These are phyloP conservation scores for Sapayoa aenigma DNA, from an alignment of 2,113 vertebrate genomes.

Conservation along the genomic window DNA sequence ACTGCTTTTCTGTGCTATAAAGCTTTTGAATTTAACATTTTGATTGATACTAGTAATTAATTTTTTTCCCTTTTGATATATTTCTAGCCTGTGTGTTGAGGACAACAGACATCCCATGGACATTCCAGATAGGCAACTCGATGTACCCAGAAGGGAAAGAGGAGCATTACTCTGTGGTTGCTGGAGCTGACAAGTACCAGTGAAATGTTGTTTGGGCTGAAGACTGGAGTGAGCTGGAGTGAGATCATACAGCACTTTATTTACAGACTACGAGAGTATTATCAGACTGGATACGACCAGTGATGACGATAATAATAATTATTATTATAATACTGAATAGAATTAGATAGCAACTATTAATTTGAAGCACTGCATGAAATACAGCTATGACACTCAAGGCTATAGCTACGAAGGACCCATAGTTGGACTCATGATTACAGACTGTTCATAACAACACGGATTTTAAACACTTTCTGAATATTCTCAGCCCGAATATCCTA, in stretches of 20 bases:
- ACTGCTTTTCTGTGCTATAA: neutral
- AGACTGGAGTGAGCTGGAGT: neutral
- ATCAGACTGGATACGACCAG: neutral
- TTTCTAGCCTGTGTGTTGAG: neutral
- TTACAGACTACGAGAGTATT: neutral
- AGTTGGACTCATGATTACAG: neutral
- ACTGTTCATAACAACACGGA: neutral
- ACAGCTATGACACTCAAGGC: neutral
- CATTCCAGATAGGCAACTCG: neutral
- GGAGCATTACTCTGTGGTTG: neutral
- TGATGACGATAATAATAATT: no score
- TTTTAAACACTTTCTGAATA: neutral
- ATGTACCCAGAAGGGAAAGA: fast-evolving
- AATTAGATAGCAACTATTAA: neutral
- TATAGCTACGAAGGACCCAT: neutral
- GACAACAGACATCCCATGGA: neutral
- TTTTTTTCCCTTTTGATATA: neutral
- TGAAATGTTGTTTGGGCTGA: neutral
- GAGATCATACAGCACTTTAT: neutral
- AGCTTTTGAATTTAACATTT: neutral
- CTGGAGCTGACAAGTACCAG: neutral
- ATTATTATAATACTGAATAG: neutral
- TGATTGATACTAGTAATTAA: neutral
- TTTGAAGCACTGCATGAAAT: neutral
- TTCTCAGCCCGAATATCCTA: neutral